These are phyloP conservation scores for Eupithecia inturbata DNA, from an alignment of 2,888 invertebrate species.

Conservation along the genomic window DNA sequence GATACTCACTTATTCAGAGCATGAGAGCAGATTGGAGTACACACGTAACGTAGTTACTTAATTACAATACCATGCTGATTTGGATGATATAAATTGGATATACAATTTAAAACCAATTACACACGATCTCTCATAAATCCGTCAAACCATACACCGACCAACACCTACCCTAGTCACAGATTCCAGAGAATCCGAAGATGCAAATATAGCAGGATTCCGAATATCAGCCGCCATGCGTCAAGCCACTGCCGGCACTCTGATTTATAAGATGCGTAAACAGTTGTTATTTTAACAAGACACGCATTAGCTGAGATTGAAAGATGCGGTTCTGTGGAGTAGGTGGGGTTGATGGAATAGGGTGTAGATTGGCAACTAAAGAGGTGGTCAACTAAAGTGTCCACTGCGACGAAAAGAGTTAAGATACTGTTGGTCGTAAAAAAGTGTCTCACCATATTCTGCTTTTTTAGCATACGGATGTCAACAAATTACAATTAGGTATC, in stretches of 20 bases:
- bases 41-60: no score
- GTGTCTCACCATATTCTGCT: no score
- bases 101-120: conserved; percentile 8
- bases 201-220: conserved; percentile 44
- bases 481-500: no score
- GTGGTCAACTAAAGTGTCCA: no score
- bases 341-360: not conserved
- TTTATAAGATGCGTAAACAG: conserved; percentile 60
- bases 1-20: no score
- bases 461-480: no score
- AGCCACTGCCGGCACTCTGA: conserved; percentile 60
- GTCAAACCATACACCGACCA: conserved; percentile 31
- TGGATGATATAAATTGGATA: not conserved
- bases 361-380: not conserved
- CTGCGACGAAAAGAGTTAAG: no score
- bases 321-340: conserved; percentile 38
- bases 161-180: conserved; percentile 33
- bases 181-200: conserved; percentile 36
- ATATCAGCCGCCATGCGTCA: conserved; percentile 53
- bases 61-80: no score
- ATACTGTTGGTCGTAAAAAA: no score
- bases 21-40: no score
- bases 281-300: conserved; percentile 53
- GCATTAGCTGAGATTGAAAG: conserved; percentile 55
- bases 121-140: conserved; percentile 30